Evolutionary conservation across 2,797 vertebrate species (phyloP), one percentile per base, ranked within the genome.

Genomic region (Pseudopleuronectes americanus): DNA sequence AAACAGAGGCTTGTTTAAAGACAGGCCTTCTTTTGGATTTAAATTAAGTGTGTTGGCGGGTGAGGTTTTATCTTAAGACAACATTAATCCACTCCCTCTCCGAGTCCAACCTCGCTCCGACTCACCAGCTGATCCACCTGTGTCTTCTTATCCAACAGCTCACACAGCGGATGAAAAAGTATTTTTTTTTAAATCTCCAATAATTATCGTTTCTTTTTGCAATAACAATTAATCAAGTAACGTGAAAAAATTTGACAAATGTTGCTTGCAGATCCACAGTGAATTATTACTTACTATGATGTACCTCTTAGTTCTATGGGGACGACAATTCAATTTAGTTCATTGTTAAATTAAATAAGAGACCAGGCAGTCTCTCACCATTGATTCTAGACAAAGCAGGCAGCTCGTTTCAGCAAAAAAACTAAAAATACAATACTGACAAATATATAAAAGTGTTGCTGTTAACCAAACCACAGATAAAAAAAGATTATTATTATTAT

Each of bases 51-150:
- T 54, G 61, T 74, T 31, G 45, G 71, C 38, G 79, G 77, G 52
- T 22, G 41, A 67, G 49, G 62, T 59, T 57, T 76, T 68, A 68
- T 82, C 57, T 41, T 41, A 19, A 53, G 55, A 56, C 38, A 38
- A 31, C 45, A 45, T 79, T 71, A 71, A 76, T 79, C 63, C 64
- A 53, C 69, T 65, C 62, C 68, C 33, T 69, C 58, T 58, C 57
- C 12, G 13, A 62, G 22, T 54, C 54, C 6, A 59, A 48, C 12
- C 16, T 51, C 19, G 52, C 38, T 17, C n/a, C 2, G 5, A 7
- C 33, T 56, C 47, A n/a, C 17, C 51, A 33, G 31, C 31, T 9
- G 31, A 33, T 33, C 8, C 36, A 38, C 3, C 36, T 12, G 36
- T 38, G 45, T 36, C 22, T 28, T 54, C 31, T 74, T 22, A 55